phyloP scores from a whole-genome alignment of 2,113 vertebrate genomes.

The Phrynocephalus versicolor region DNA sequence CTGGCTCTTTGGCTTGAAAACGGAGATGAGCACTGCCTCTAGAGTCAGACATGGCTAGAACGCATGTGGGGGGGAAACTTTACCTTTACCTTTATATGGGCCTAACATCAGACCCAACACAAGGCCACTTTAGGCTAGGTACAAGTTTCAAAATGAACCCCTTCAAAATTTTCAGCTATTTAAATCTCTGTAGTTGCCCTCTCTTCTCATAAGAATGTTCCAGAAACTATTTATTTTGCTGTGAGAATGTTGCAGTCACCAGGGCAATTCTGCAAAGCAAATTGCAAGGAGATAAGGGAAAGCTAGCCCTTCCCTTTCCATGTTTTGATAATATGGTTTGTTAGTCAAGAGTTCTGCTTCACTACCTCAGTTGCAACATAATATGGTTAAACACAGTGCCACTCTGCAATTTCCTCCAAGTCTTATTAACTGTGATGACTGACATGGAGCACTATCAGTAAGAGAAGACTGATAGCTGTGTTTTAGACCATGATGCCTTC shows the following conservation, averaged over 20 bases:
- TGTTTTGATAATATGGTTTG: conserved; percentile 42
- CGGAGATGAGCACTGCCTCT: too few species aligned
- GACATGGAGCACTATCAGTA: conserved; percentile 37
- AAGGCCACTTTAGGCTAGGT: neutral
- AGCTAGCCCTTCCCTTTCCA: neutral
- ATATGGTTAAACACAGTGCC: neutral
- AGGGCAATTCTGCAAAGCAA: conserved; percentile 31
- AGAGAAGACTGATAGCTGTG: conserved; percentile 37
- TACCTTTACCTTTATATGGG: too few species aligned
- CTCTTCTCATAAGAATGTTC: neutral
- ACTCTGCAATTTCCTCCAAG: conserved; percentile 30
- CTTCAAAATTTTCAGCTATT: neutral
- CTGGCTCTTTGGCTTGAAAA: too few species aligned
- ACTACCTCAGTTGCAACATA: neutral
- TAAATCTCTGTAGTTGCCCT: neutral
- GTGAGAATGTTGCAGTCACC: neutral
- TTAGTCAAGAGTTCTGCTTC: conserved; percentile 32
- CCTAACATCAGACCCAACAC: neutral
- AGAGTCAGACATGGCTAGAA: too few species aligned
- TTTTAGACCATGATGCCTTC: conserved; percentile 48
- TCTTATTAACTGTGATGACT: conserved; percentile 41
- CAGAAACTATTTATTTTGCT: conserved; percentile 9
- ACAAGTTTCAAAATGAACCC: neutral
- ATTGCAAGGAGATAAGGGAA: conserved; percentile 12
- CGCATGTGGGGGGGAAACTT: too few species aligned